Evolutionary conservation across 2,888 invertebrate genomes (phyloP), one percentile per base, ranked within the genome.

Genomic region (Yponomeuta malinellus): DNA sequence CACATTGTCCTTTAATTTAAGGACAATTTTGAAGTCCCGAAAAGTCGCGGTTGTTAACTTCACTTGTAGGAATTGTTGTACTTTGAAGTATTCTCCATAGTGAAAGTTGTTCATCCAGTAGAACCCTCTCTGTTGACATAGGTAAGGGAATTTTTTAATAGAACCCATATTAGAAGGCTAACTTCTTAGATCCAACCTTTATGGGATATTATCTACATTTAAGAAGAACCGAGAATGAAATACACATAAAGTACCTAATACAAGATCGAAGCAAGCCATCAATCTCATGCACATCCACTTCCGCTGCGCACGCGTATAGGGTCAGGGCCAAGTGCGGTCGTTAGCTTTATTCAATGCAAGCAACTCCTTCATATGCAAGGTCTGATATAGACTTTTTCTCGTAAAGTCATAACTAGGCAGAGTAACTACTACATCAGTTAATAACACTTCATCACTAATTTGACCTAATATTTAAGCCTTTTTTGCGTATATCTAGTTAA

Each of bases 301-400:
- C 73, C 73, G 75, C 76, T 77, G 77, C 64, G 65, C 70, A 23
- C 4, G 43, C 70, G 70, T 65, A 63, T n/a, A 12, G 66, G 67
- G 71, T 71, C 71, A 71, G 33, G 71, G 71, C 67, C 71, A 64
- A 48, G 23, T 15, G 71, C 71, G 48, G 48, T 48, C 70, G 70
- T 59, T 69, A 69, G 43, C 43, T 43, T 43, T 43, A 68, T 43
- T 31, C 63, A 63, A 37, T 43, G 63, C 37, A 70, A 63, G 63
- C 63, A 10, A 23, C 63, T 70, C 69, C 52, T 69, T 33, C 48
- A 67, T n/a, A 15, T 15, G 15, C 4, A 59, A 5, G 12, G 52
- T 59, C 5, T 8, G 8, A 59, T 59, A 59, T 5, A 59, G 52
- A 59, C 52, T 43, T 43, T 43, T 43, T 43, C 43, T 43, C 1